Conservation (phyloP, 2,113 vertebrate species). For the Rhinogobius similis region DNA sequence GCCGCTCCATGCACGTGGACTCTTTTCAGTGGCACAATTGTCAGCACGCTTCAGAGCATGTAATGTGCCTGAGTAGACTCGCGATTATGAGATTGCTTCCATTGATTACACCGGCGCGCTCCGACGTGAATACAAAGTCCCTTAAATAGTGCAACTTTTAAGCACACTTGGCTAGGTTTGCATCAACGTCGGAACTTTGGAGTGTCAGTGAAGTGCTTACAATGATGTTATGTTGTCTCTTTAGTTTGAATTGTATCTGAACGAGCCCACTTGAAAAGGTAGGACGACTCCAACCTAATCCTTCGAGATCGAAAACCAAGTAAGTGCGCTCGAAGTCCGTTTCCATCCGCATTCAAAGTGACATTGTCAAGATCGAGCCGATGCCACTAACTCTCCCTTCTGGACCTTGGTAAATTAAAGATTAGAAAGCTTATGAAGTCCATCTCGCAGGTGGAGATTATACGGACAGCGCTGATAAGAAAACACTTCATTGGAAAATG, state of each 20-base stretch:
- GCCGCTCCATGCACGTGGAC: constrained; percentile 28
- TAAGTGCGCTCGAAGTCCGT: constrained; percentile 14
- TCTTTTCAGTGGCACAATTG: constrained; percentile 29
- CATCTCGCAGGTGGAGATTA: background rate
- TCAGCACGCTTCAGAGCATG: constrained; percentile 28
- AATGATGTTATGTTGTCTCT: constrained; percentile 2
- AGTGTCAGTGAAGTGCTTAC: background rate
- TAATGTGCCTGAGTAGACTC: constrained; percentile 33
- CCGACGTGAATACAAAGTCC: constrained; percentile 40
- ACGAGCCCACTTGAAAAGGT: constrained; percentile 9
- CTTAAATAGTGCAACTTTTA: constrained; percentile 14
- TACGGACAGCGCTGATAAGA: background rate
- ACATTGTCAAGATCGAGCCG: constrained; percentile 19
- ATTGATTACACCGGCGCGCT: constrained; percentile 35
- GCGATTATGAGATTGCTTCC: constrained; percentile 29
- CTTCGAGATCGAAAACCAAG: constrained; percentile 15
- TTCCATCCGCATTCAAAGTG: constrained; percentile 46
- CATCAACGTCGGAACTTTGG: background rate
- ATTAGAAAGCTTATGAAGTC: constrained; percentile 14
- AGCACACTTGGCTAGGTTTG: constrained; percentile 11
- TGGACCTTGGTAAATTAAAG: constrained; percentile 26
- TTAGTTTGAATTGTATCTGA: constrained; percentile 28
- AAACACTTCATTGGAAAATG: background rate
- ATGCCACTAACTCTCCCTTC: constrained; percentile 39
- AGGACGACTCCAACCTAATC: constrained; percentile 22